A percentile compares a stretch with the other conserved stretches of the same genome.
Evolutionary conservation across 2,888 invertebrate genomes (phyloP).

Genomic region (Cyrtodaria siliqua): DNA sequence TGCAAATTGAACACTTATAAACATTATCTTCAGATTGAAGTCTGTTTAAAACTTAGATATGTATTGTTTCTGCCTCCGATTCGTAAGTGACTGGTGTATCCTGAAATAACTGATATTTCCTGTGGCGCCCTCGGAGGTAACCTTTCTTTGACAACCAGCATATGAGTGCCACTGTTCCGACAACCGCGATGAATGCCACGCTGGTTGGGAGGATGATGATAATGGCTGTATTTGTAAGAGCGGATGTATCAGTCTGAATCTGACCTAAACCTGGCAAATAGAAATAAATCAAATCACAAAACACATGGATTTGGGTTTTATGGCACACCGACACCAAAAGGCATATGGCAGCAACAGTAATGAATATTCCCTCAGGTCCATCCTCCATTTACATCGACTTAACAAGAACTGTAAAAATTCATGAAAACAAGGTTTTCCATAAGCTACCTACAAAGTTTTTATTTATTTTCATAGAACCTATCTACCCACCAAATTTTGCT

Average conservation of each 20-base stretch:
- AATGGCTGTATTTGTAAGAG: conserved; percentile 43
- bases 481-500: no score
- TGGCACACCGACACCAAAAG: background rate
- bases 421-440: no score
- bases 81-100: conserved; percentile 50
- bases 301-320: background rate
- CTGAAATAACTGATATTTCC: conserved; percentile 41
- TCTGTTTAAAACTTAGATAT: no score
- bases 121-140: conserved; percentile 56
- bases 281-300: background rate
- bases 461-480: no score
- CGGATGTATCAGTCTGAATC: conserved; percentile 36
- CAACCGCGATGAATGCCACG: conserved; percentile 46
- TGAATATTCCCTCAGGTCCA: background rate
- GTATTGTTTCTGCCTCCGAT: conserved; percentile 58
- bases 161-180: conserved; percentile 67
- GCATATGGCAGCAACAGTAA: background rate
- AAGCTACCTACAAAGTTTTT: no score
- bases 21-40: conserved; percentile 13
- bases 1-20: background rate
- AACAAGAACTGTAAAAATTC: no score
- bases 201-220: conserved; percentile 51
- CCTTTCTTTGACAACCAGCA: conserved; percentile 74
- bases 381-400: no score
- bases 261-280: conserved; percentile 38